phyloP scores from a whole-genome alignment of 2,113 vertebrate species.

The Anser cygnoides region DNA sequence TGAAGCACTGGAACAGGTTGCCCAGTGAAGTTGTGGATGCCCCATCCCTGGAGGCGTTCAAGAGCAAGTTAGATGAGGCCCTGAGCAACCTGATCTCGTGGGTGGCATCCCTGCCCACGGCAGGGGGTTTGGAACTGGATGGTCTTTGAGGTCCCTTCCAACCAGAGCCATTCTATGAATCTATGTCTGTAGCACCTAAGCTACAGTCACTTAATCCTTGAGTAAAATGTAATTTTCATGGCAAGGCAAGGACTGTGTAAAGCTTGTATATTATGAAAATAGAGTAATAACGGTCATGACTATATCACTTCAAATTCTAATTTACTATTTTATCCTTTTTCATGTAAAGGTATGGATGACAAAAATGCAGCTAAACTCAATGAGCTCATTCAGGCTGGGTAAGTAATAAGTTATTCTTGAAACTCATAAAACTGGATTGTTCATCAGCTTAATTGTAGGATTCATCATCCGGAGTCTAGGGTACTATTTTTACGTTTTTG shows the following conservation, averaged over 20 bases:
- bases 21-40: no score
- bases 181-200: not conserved
- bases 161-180: no score
- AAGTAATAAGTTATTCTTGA: conserved; percentile 63
- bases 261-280: not conserved
- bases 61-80: no score
- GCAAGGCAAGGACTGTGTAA: not conserved
- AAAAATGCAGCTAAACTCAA: conserved; percentile 97
- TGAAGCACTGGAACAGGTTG: no score
- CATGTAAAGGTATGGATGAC: conserved; percentile 94
- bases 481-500: not conserved
- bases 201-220: not conserved
- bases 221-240: not conserved
- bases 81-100: no score
- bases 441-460: not conserved
- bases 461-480: not conserved
- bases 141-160: no score
- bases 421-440: not conserved
- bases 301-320: not conserved
- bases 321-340: conserved; percentile 28
- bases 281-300: not conserved
- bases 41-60: no score
- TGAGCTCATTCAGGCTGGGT: conserved; percentile 97
- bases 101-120: no score
- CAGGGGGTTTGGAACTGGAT: no score